Base-by-base conservation (phyloP, 2,113 vertebrate species). In the Cynoglossus semilaevis region DNA sequence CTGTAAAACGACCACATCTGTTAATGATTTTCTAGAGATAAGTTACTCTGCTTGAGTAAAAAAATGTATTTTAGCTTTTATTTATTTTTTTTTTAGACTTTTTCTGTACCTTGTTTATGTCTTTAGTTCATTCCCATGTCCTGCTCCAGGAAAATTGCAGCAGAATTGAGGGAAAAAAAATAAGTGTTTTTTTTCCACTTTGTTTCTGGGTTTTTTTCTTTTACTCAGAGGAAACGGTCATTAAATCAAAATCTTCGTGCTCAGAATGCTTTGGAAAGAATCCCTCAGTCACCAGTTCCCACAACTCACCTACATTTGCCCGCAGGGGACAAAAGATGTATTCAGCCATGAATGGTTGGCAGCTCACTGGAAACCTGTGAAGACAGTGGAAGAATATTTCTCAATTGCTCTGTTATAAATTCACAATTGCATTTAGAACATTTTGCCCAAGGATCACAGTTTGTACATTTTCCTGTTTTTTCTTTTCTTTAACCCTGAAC, bases 271-370 rank as follows among this genome's bases (percentile, higher is more conserved):
- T 38, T 54, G 74, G 76, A 80, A 80, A 83, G 36, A 77, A 65
- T 65, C 51, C 15, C 18, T 22, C 22, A 8, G 40, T 73, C 53
- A 74, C 58, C 56, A 76, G 51, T 74, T 82, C 69, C 75, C 72
- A 81, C 65, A 67, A 10, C 58, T 83, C 72, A 81, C 77, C 80
- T 78, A 76, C 74, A 67, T 55, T 34, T 52, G 53, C 59, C 56
- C n/a, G n/a, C 41, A 14, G 55, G 53, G 62, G 67, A 86, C 79
- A 84, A 80, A 77, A 66, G 67, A 67, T 46, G 61, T 51, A 76
- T 86, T 82, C 46, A 84, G 47, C 42, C 37, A 70, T 70, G 72
- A 74, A 72, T 72, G 53, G 59, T 51, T 68, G 61, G 66, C 74
- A 80, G 38, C 44, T 64, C n/a, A 43, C 40, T 19, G 19, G 44